These are phyloP conservation scores for Clivina fossor DNA, from an alignment of 2,888 invertebrate species.

Conservation along the genomic window DNA sequence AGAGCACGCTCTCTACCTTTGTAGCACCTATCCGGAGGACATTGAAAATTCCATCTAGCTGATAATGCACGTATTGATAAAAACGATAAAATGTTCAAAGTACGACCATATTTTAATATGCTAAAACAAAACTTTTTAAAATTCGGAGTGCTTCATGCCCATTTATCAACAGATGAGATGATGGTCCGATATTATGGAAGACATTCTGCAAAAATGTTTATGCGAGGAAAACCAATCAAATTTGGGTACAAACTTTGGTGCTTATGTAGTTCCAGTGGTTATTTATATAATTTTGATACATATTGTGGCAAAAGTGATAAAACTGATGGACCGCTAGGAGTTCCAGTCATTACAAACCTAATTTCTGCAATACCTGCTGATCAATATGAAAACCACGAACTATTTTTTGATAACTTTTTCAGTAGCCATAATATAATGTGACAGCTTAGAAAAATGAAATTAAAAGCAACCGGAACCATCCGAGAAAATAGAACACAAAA, in stretches of 20 bases:
- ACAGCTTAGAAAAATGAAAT: constrained; percentile 18
- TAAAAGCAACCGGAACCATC: constrained; percentile 33
- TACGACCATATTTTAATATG: constrained; percentile 19
- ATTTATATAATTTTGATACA: constrained; percentile 2
- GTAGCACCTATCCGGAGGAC: no score
- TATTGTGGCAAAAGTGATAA: not conserved
- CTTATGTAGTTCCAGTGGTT: constrained; percentile 25
- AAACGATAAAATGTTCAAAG: constrained; percentile 13
- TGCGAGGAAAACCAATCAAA: constrained; percentile 33
- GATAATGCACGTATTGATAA: constrained; percentile 9
- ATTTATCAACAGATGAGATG: constrained; percentile 15
- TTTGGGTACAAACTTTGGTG: constrained; percentile 31
- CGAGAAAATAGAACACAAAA: constrained; percentile 31
- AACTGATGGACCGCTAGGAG: constrained; percentile 4
- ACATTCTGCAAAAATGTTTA: constrained; percentile 21
- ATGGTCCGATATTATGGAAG: constrained; percentile 9
- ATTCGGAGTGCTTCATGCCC: constrained; percentile 6
- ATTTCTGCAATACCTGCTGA: constrained; percentile 23
- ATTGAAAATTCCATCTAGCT: constrained; percentile 8
- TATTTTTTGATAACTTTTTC: constrained; percentile 35
- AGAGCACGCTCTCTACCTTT: no score
- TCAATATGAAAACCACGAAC: constrained; percentile 27
- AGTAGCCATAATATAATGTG: constrained; percentile 20
- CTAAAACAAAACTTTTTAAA: constrained; percentile 11
- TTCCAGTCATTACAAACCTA: not conserved